phyloP scores from a whole-genome alignment of 2,797 vertebrate species.

The Poliocrania exsul region DNA sequence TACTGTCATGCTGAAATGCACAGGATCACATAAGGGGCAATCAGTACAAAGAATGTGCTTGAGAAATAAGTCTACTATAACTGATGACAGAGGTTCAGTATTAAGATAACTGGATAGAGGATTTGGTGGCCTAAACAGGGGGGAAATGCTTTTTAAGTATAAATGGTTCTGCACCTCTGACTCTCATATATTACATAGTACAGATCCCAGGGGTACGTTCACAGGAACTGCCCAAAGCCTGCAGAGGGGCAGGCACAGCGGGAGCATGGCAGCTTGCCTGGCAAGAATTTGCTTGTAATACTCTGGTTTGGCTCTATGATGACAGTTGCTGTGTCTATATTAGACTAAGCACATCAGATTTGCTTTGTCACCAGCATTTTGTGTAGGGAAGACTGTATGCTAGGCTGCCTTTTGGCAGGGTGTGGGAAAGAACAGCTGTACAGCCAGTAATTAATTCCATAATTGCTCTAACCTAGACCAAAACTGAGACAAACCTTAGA shows the following conservation, averaged over 20 bases:
- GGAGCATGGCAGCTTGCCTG: not conserved
- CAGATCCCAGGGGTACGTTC: not conserved
- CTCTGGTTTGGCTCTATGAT: not conserved
- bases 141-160: not conserved
- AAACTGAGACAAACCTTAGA: not conserved
- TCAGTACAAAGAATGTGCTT: not conserved
- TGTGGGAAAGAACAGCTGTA: not conserved
- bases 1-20: not conserved
- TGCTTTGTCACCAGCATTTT: conserved; percentile 7
- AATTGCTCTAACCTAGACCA: conserved; percentile 39
- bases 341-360: not conserved
- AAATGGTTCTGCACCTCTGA: not conserved
- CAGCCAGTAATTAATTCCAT: conserved; percentile 38
- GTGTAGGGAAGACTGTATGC: not conserved
- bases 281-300: not conserved
- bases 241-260: not conserved
- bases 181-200: not conserved
- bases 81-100: not conserved
- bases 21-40: not conserved
- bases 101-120: not conserved
- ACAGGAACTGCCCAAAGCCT: not conserved
- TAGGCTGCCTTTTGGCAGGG: not conserved
- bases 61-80: not conserved
- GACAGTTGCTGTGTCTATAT: not conserved
- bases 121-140: not conserved